Evolutionary conservation across 2,888 invertebrate genomes (phyloP).

Genomic region (Trachelus iudaicus): DNA sequence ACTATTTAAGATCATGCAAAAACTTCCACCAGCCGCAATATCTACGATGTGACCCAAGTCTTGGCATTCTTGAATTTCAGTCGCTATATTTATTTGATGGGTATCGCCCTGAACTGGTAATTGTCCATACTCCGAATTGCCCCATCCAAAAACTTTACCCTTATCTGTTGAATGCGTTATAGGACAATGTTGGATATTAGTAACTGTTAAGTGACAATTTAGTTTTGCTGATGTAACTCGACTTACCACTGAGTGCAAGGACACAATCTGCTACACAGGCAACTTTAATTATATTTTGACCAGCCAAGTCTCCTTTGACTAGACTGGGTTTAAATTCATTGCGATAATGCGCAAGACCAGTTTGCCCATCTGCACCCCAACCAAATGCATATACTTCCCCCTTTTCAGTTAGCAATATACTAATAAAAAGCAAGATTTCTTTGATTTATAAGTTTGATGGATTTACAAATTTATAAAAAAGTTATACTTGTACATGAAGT

Average conservation of each 20-base stretch:
- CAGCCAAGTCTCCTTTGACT: constrained; percentile 84
- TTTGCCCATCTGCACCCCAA: constrained; percentile 96
- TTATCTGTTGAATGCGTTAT: constrained; percentile 70
- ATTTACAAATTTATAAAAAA: constrained; percentile 12
- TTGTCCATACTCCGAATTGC: constrained; percentile 94
- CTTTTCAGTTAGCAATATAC: constrained; percentile 80
- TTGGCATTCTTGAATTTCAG: constrained; percentile 72
- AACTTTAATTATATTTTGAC: constrained; percentile 84
- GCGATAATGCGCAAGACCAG: constrained; percentile 79
- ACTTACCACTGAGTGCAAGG: constrained; percentile 84
- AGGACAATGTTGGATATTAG: not conserved
- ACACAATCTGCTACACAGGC: constrained; percentile 87
- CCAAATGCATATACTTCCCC: constrained; percentile 91
- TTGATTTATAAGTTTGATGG: constrained; percentile 10
- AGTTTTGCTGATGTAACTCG: not conserved
- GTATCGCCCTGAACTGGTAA: constrained; percentile 70
- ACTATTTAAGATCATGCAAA: constrained; percentile 87
- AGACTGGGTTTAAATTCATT: constrained; percentile 71
- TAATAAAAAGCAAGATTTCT: constrained; percentile 59
- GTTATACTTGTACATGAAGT: not conserved
- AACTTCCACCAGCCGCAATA: constrained; percentile 87
- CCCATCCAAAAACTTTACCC: constrained; percentile 97
- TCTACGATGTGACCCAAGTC: constrained; percentile 81
- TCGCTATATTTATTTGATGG: constrained; percentile 82
- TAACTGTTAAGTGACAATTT: not conserved